These are phyloP conservation scores for Macrotrachela quadricornifera DNA, from an alignment of 1,140 invertebrate species.

Conservation along the genomic window DNA sequence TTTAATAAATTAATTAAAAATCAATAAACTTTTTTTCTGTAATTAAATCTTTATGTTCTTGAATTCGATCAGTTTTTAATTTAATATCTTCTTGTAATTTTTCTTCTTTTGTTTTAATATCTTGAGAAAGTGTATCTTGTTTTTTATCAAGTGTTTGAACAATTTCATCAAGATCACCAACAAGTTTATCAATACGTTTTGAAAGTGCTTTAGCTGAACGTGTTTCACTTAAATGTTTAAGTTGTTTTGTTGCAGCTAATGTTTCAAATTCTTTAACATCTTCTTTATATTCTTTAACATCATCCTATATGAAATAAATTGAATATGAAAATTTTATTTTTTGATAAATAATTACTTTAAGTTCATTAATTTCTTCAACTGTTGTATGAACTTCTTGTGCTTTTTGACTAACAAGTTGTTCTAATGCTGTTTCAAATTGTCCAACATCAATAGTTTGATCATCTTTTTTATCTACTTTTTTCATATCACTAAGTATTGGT, in stretches of 20 bases:
- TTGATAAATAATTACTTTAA: conserved; percentile 1
- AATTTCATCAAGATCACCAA: neutral
- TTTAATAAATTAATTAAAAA: no score
- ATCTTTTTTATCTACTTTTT: neutral
- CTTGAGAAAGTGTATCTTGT: neutral
- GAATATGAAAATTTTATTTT: neutral
- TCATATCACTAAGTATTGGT: neutral
- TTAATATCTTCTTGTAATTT: neutral
- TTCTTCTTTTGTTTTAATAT: neutral
- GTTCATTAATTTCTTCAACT: neutral
- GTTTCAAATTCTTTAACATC: conserved; percentile 7
- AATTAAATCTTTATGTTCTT: neutral
- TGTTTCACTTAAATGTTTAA: neutral
- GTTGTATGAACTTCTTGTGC: neutral
- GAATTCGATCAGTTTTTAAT: neutral
- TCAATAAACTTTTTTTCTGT: neutral
- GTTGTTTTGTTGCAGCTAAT: neutral
- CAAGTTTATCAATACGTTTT: conserved; percentile 1
- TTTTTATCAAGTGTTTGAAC: neutral
- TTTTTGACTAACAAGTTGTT: neutral
- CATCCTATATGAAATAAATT: neutral
- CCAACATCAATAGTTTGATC: neutral
- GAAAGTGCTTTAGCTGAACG: conserved; percentile 2
- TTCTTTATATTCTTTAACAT: neutral
- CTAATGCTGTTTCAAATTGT: neutral